Evolutionary conservation across 2,888 invertebrate species (phyloP), one percentile per base, ranked within the genome.

Genomic region (Helleia helle): DNA sequence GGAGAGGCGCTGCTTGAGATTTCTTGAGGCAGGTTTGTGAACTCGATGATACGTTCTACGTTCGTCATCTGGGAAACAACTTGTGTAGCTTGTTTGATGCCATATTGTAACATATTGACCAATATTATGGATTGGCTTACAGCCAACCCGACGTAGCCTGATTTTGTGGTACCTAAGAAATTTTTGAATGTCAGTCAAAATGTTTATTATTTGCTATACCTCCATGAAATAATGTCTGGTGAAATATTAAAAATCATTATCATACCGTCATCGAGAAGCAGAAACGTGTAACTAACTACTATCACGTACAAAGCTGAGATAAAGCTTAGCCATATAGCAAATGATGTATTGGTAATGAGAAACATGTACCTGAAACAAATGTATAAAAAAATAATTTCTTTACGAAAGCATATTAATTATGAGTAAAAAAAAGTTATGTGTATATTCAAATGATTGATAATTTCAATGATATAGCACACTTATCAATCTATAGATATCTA

Each of bases 21-120:
- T 69, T 95, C 94, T 29, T 89, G 86, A 1, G 91, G 90, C 14
- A 95, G 66, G 9, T 89, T 81, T 0, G 91, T 89, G 66, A 93
- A 95, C 60, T 94, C 92, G 14, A 92, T 65, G 2, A 95, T 89
- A 37, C 95, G 84, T 65, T 95, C 95, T 0, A 95, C 94, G 38
- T 90, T 90, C 4, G 90, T 91, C 91, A 92, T 91, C 56, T 91
- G 89, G 7, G 89, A 89, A 29, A 90, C 79, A 18, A 89, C 88
- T 61, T 94, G 94, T 0, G 94, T 91, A 24, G 91, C 88, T 65
- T 93, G 93, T 42, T 93, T 86, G 46, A 94, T 89, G 5, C 92
- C 93, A 75, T 90, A 90, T 62, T 93, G 93, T 43, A 94, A 87
- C 90, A 93, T 91, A 44, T 92, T 93, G 39, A 92, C 91, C 44